A percentile compares a stretch with the other conserved stretches of the same genome.
Evolutionary conservation across 1,140 invertebrate species (phyloP).

Genomic region (Parasteatoda tepidariorum): DNA sequence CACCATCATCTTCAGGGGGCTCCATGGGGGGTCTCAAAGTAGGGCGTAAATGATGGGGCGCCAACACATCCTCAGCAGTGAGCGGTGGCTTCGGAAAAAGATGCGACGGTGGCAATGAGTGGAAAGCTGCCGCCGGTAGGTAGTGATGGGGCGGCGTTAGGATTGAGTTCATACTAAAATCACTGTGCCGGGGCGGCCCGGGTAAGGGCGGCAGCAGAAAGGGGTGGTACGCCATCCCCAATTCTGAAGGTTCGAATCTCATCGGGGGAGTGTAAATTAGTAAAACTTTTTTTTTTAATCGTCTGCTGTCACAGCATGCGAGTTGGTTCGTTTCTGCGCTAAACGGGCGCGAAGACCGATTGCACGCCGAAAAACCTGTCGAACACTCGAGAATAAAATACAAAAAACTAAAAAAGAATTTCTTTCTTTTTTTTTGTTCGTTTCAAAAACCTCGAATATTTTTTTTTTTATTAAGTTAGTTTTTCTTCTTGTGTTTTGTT

Average conservation of each 20-base stretch:
- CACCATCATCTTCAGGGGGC: slow-evolving; percentile 65
- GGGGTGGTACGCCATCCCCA: slow-evolving; percentile 56
- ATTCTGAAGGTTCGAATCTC: slow-evolving; percentile 60
- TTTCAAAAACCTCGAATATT: background rate
- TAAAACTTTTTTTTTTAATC: background rate
- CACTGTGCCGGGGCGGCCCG: slow-evolving; percentile 67
- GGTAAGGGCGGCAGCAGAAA: slow-evolving; percentile 72
- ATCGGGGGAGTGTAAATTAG: slow-evolving; percentile 29
- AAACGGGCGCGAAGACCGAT: background rate
- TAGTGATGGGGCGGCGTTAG: slow-evolving; percentile 68
- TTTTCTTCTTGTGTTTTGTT: background rate
- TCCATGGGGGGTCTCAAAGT: slow-evolving; percentile 66
- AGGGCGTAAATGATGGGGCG: slow-evolving; percentile 77
- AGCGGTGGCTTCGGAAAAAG: slow-evolving; percentile 49
- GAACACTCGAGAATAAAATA: background rate
- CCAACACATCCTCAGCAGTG: slow-evolving; percentile 81
- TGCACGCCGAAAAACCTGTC: background rate
- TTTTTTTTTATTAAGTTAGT: background rate
- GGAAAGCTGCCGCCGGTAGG: slow-evolving; percentile 72
- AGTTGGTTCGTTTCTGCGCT: background rate
- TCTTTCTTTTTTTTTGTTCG: background rate
- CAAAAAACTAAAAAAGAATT: background rate
- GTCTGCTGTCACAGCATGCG: background rate
- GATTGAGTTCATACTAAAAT: slow-evolving; percentile 54
- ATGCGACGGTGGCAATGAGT: slow-evolving; percentile 64